Conservation (phyloP, 2,888 invertebrate genomes). For the Chymomyza fuscimana region DNA sequence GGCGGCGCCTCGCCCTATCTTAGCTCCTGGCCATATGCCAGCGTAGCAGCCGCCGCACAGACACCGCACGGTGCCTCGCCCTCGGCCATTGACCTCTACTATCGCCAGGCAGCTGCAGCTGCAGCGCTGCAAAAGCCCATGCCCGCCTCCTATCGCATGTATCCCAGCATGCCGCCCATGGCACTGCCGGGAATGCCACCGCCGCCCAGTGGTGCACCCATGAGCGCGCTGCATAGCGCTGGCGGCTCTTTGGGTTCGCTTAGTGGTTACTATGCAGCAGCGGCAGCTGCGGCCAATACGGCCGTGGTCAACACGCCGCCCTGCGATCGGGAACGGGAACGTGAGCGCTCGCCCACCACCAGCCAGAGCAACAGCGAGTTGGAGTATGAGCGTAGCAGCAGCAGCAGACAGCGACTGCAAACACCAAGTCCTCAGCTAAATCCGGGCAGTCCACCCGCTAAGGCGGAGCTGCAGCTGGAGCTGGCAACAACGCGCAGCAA, state of each 20-base stretch:
- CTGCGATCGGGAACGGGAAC: constrained; percentile 5
- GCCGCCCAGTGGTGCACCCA: constrained; percentile 53
- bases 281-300: constrained; percentile 20
- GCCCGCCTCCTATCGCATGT: constrained; percentile 83
- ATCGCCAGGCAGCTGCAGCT: constrained; percentile 87
- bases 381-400: constrained; percentile 62
- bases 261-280: constrained; percentile 81
- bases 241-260: constrained; percentile 81
- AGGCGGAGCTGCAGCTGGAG: constrained; percentile 46
- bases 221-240: constrained; percentile 39
- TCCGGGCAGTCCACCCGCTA: constrained; percentile 78
- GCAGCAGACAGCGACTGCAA: constrained; percentile 60
- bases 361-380: constrained; percentile 66
- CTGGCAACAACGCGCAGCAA: constrained; percentile 31
- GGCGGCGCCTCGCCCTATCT: constrained; percentile 85
- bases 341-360: constrained; percentile 59
- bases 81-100: constrained; percentile 88
- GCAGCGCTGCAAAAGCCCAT: constrained; percentile 92
- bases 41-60: constrained; percentile 56
- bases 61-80: constrained; percentile 83
- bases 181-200: constrained; percentile 67
- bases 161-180: constrained; percentile 79
- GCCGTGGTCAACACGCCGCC: constrained; percentile 14
- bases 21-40: constrained; percentile 82
- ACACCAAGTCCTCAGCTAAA: constrained; percentile 78